Evolutionary conservation across 1,140 invertebrate species (phyloP), one percentile per base, ranked within the genome.

Genomic region (Amyelois transitella): DNA sequence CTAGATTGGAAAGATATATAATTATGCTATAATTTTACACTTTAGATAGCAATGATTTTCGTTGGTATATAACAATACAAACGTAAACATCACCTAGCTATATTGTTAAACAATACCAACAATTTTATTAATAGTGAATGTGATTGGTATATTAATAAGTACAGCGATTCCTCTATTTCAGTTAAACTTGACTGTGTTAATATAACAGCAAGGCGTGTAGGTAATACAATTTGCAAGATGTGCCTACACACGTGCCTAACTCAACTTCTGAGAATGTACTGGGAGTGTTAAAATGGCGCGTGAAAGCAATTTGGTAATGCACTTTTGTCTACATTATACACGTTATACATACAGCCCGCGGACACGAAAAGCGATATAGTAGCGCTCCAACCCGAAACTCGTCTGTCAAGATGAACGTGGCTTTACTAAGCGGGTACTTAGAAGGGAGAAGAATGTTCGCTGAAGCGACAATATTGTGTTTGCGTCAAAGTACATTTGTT

Each of bases 231-330:
- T 38, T 38, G 32, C n/a, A 8, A 8, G 32, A 38, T 38, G 17
- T 14, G 12, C 8, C 65, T 77, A 62, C 32, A 38, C 32, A 14
- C n/a, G 32, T 38, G 17, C 12, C 12, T 53, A 58, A 64, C 63
- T 61, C 76, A 75, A 68, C 58, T 74, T 68, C 54, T 57, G 58
- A 60, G 60, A 72, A 71, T 72, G n/a, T 71, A 76, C 68, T 72
- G 62, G 60, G 47, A 58, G 59, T 50, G 50, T 60, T 62, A 67
- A 72, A 77, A 65, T 63, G 60, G 55, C 63, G 62, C 64, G 68
- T 63, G 57, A 74, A 68, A 67, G 65, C 72, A 83, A 78, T 77
- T 80, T 63, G 44, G 63, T 77, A 80, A 78, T 77, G 72, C 72
- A 81, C 68, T 77, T 81, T 74, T 65, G 66, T 68, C 55, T 69